phyloP scores from a whole-genome alignment of 2,888 invertebrate genomes.

The Rugalucina vietnamica region DNA sequence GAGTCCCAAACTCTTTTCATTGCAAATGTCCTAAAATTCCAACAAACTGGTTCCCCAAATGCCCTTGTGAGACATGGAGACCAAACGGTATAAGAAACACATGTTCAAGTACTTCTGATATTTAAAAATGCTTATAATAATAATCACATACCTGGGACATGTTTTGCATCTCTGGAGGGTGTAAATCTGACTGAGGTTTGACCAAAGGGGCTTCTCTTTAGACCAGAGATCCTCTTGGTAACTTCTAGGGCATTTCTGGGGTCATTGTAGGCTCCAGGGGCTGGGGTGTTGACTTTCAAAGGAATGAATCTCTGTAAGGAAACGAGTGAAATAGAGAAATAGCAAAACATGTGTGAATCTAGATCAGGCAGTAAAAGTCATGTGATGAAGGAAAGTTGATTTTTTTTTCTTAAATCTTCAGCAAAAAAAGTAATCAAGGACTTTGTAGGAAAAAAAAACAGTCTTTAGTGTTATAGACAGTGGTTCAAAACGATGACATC shows the following conservation, averaged over 20 bases:
- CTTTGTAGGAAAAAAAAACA: too few relatives aligned
- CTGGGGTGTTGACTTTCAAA: constrained; percentile 74
- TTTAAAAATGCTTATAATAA: too few relatives aligned
- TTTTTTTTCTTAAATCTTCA: background rate
- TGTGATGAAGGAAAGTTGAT: too few relatives aligned
- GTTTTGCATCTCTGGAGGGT: constrained; percentile 65
- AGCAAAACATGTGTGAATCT: background rate
- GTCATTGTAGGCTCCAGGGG: constrained; percentile 83
- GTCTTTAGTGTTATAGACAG: too few relatives aligned
- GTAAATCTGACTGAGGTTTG: constrained; percentile 82
- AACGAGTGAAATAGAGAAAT: background rate
- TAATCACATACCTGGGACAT: constrained; percentile 81
- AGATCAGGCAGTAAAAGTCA: too few relatives aligned
- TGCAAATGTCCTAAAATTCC: too few relatives aligned
- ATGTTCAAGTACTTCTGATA: too few relatives aligned
- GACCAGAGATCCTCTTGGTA: constrained; percentile 79
- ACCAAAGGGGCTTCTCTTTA: constrained; percentile 83
- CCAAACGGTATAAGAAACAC: too few relatives aligned
- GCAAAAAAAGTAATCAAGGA: background rate
- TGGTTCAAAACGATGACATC: too few relatives aligned
- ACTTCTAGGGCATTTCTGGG: constrained; percentile 81
- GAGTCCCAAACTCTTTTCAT: too few relatives aligned
- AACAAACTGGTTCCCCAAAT: too few relatives aligned
- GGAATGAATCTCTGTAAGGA: constrained; percentile 78
- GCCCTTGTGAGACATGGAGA: too few relatives aligned